Conservation (phyloP, 2,888 invertebrate species). For the Polymixis lichenea region DNA sequence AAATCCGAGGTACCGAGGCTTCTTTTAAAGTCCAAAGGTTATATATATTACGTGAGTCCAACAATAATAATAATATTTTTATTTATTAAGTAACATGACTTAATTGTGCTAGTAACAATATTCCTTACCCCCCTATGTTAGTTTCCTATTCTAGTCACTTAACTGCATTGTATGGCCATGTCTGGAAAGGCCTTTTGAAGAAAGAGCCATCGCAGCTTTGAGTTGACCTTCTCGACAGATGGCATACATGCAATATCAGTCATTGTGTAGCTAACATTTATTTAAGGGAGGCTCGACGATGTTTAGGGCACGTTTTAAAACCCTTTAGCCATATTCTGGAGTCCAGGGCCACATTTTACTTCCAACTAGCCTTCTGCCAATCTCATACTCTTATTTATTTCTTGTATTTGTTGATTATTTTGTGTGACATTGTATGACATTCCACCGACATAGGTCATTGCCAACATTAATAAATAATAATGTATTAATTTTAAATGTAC, state of each 20-base stretch:
- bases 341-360: background rate
- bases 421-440: slow-evolving; percentile 16
- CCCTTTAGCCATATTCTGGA: background rate
- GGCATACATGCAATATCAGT: background rate
- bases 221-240: background rate
- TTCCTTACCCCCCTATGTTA: too few relatives aligned
- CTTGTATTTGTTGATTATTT: background rate
- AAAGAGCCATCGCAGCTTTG: background rate
- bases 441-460: slow-evolving; percentile 3
- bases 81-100: too few relatives aligned
- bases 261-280: background rate
- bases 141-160: too few relatives aligned
- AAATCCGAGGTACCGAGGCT: too few relatives aligned
- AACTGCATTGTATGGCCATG: too few relatives aligned
- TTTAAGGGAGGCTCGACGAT: background rate
- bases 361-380: background rate
- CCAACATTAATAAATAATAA: slow-evolving; percentile 14
- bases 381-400: too few relatives aligned
- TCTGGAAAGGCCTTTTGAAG: too few relatives aligned
- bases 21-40: too few relatives aligned
- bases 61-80: too few relatives aligned
- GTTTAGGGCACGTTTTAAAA: background rate
- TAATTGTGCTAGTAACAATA: too few relatives aligned
- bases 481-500: slow-evolving; percentile 2
- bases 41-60: too few relatives aligned